phyloP scores from a whole-genome alignment of 1,140 invertebrate genomes.

The Eupeodes corollae region DNA sequence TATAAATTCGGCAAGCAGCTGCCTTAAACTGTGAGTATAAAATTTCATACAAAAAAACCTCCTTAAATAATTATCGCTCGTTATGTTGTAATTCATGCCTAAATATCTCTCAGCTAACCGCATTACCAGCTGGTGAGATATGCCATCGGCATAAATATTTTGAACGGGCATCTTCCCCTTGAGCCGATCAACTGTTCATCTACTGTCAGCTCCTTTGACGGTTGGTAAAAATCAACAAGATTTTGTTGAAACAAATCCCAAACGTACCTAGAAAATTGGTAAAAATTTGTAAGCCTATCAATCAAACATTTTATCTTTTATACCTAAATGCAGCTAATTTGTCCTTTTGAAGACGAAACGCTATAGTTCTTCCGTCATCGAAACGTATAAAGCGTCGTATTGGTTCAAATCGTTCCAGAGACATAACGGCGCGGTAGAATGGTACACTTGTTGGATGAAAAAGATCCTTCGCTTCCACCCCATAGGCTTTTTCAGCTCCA shows the following conservation, averaged over 20 bases:
- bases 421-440: constrained; percentile 3
- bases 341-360: constrained; percentile 12
- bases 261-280: background rate
- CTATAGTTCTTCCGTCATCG: constrained; percentile 18
- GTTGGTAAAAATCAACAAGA: constrained; percentile 17
- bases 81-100: constrained; percentile 2
- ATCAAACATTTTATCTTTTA: background rate
- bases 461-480: too few relatives aligned
- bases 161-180: constrained; percentile 29
- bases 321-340: constrained; percentile 16
- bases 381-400: constrained; percentile 22
- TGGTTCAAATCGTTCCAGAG: background rate
- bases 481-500: too few relatives aligned
- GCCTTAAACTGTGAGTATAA: too few relatives aligned
- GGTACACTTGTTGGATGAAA: background rate
- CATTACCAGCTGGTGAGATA: background rate
- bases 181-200: constrained; percentile 36
- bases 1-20: too few relatives aligned
- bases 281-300: too few relatives aligned
- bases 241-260: background rate
- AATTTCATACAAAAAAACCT: too few relatives aligned
- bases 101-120: background rate
- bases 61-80: too few relatives aligned
- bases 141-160: constrained; percentile 23
- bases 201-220: constrained; percentile 25